Conservation (phyloP, 1,140 invertebrate genomes). For the Piezodorus guildinii region DNA sequence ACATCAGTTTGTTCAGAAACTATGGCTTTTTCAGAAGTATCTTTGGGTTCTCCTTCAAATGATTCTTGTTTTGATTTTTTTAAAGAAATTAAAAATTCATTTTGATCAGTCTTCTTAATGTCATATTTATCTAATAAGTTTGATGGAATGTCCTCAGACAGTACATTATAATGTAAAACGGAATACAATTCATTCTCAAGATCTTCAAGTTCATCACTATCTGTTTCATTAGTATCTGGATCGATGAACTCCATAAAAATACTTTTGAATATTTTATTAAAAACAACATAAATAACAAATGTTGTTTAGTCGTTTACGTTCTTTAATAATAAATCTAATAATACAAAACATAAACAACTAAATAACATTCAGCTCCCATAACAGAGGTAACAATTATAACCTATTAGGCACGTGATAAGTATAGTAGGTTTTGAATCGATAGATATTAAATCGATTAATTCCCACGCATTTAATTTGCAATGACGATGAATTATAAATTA, state of each 20-base stretch:
- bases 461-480: too few species aligned
- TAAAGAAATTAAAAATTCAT: not conserved
- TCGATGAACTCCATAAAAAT: not conserved
- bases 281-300: not conserved
- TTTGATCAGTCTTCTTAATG: not conserved
- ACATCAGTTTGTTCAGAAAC: not conserved
- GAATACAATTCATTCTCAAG: slow-evolving; percentile 23
- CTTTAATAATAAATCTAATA: not conserved
- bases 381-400: too few species aligned
- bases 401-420: too few species aligned
- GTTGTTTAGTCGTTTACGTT: too few species aligned
- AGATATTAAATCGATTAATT: too few species aligned
- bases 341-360: not conserved
- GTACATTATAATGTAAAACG: slow-evolving; percentile 23
- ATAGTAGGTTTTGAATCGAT: too few species aligned
- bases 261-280: not conserved
- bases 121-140: slow-evolving; percentile 16
- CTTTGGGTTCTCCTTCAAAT: not conserved
- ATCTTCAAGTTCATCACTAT: slow-evolving; percentile 17
- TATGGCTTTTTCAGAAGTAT: not conserved
- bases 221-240: not conserved
- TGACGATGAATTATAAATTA: too few species aligned
- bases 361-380: not conserved
- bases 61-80: not conserved
- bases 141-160: slow-evolving; percentile 20